Percentiles rank a stretch among this genome's conserved stretches.
Evolutionary conservation across 2,888 invertebrate species (phyloP).

Genomic region (Frankliniella intonsa): DNA sequence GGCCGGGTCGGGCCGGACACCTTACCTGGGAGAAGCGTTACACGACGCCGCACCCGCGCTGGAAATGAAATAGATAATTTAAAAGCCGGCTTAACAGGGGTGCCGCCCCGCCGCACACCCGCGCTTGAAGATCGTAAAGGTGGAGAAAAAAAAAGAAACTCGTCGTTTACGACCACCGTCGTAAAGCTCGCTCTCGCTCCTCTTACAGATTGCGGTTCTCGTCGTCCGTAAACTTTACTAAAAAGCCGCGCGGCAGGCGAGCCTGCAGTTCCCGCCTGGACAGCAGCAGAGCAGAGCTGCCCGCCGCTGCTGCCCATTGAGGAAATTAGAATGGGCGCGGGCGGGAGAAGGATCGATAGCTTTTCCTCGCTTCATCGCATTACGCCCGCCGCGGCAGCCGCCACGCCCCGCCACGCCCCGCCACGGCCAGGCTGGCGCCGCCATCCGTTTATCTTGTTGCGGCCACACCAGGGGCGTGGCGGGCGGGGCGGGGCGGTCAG

Average conservation of each 20-base stretch:
- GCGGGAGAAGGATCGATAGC: background rate
- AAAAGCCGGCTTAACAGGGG: no score
- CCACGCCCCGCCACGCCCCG: background rate
- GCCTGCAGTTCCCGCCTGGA: no score
- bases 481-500: background rate
- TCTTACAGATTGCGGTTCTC: no score
- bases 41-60: no score
- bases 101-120: no score
- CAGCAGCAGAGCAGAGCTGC: background rate
- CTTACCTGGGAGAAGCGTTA: no score
- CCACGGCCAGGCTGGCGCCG: background rate
- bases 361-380: background rate
- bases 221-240: conserved; percentile 42
- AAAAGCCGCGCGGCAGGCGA: background rate
- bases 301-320: background rate
- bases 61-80: no score
- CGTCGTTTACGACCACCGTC: no score
- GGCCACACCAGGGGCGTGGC: background rate
- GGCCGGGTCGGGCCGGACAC: no score
- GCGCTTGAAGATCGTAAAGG: no score
- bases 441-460: background rate
- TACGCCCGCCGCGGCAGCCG: background rate
- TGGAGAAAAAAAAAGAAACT: no score
- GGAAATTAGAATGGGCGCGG: background rate
- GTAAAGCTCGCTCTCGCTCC: no score